Percentiles rank a stretch among this genome's conserved stretches.
Evolutionary conservation across 2,888 invertebrate genomes (phyloP).

Genomic region (Eumerus sabulonum): DNA sequence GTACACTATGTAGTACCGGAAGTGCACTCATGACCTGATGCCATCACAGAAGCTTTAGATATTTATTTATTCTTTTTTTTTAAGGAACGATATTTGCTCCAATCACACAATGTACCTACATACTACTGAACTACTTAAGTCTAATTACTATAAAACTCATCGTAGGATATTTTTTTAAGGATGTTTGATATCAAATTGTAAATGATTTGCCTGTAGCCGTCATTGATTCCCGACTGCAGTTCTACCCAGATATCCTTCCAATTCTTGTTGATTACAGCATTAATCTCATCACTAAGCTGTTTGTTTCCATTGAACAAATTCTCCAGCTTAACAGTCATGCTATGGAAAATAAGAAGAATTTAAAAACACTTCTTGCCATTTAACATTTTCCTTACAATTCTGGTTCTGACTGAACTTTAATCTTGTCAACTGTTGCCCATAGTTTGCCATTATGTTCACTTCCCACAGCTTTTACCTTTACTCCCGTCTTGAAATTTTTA

Average conservation of each 20-base stretch:
- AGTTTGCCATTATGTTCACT: slow-evolving; percentile 51
- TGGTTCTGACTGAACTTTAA: slow-evolving; percentile 69
- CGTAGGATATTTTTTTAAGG: slow-evolving; percentile 69
- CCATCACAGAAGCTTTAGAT: too few species aligned
- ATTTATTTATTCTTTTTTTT: too few species aligned
- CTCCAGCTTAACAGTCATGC: slow-evolving; percentile 71
- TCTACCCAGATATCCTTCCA: slow-evolving; percentile 74
- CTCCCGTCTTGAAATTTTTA: slow-evolving; percentile 68
- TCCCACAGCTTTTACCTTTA: slow-evolving; percentile 62
- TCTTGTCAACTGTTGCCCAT: slow-evolving; percentile 59
- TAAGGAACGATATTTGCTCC: too few species aligned
- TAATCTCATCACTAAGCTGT: slow-evolving; percentile 70
- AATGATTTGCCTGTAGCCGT: slow-evolving; percentile 65
- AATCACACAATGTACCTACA: too few species aligned
- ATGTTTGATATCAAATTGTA: slow-evolving; percentile 64
- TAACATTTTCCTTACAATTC: slow-evolving; percentile 69
- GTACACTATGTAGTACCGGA: too few species aligned
- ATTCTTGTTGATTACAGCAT: slow-evolving; percentile 72
- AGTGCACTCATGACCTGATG: too few species aligned
- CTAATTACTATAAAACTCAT: slow-evolving; percentile 71
- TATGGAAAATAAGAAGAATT: slow-evolving; percentile 45
- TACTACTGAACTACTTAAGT: neutral
- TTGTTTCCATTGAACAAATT: slow-evolving; percentile 72
- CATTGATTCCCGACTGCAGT: slow-evolving; percentile 71
- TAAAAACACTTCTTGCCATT: neutral